Conservation (phyloP, 92 coral and sea anemone species). For the Scolanthus callimorphus region DNA sequence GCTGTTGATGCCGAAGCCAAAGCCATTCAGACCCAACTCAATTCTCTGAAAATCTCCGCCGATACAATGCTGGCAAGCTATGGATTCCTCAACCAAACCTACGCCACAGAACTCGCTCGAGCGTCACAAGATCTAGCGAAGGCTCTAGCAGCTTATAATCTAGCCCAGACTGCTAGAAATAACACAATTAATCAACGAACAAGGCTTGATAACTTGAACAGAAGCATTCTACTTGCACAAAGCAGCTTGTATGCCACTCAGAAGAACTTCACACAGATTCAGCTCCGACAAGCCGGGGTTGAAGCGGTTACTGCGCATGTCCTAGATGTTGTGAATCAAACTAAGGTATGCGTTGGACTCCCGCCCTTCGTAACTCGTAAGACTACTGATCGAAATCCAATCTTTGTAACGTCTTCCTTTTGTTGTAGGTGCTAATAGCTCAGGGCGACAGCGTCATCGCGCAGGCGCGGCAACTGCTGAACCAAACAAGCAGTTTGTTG, state of each 20-base stretch:
- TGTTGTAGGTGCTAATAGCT: conserved; percentile 28
- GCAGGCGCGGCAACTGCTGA: conserved; percentile 9
- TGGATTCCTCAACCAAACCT: conserved; percentile 10
- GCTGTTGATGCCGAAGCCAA: conserved; percentile 34
- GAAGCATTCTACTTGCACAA: conserved; percentile 13
- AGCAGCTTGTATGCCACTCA: conserved; percentile 17
- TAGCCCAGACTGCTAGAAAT: conserved; percentile 25
- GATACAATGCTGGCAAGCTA: conserved; percentile 22
- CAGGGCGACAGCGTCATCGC: conserved; percentile 12
- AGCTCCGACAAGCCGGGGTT: conserved; percentile 9
- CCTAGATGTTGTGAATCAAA: conserved; percentile 35
- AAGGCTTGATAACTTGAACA: conserved; percentile 25
- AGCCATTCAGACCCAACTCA: conserved; percentile 24
- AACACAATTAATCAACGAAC: conserved; percentile 46
- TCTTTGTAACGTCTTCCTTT: too few species aligned
- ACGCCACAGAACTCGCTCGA: conserved; percentile 23
- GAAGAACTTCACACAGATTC: conserved; percentile 10
- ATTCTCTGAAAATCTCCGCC: conserved; percentile 28
- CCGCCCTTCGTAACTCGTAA: too few species aligned
- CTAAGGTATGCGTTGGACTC: too few species aligned
- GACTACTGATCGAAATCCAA: too few species aligned
- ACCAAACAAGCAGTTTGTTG: conserved; percentile 6
- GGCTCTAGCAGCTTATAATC: conserved; percentile 14
- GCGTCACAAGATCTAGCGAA: conserved; percentile 16
- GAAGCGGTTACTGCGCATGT: conserved; percentile 18